A percentile compares a stretch with the other conserved stretches of the same genome.
Conservation (phyloP, 2,888 invertebrate genomes). For the Campoplex capitator region DNA sequence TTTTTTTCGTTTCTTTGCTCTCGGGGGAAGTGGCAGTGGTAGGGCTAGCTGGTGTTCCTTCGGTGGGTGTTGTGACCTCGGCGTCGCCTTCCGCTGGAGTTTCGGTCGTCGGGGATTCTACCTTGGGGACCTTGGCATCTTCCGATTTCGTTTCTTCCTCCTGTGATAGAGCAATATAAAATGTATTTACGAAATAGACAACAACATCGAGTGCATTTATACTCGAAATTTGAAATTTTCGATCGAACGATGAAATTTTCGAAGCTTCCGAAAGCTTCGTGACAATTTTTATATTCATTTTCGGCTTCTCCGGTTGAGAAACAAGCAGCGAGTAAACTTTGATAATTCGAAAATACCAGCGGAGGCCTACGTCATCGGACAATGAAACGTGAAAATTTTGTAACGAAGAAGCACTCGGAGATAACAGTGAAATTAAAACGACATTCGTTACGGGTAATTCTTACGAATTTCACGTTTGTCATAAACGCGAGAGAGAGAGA, state of each 20-base stretch:
- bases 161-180: slow-evolving; percentile 66
- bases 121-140: slow-evolving; percentile 79
- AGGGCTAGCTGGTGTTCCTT: slow-evolving; percentile 79
- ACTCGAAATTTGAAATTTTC: background rate
- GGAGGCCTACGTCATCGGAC: background rate
- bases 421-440: background rate
- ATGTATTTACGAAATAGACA: slow-evolving; percentile 27
- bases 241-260: background rate
- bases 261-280: background rate
- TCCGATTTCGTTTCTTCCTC: slow-evolving; percentile 78
- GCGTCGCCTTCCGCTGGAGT: slow-evolving; percentile 78
- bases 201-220: background rate
- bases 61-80: slow-evolving; percentile 83
- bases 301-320: background rate
- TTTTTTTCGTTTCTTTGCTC: slow-evolving; percentile 83
- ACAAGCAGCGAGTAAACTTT: background rate
- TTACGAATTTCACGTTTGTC: background rate
- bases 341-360: background rate
- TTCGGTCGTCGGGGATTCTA: slow-evolving; percentile 77
- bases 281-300: background rate
- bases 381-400: background rate
- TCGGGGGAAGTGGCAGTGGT: slow-evolving; percentile 81
- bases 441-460: background rate
- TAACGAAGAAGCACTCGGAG: background rate
- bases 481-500: background rate